These are phyloP conservation scores for Drosophila oshimai DNA, from an alignment of 1,140 invertebrate species.

Conservation along the genomic window DNA sequence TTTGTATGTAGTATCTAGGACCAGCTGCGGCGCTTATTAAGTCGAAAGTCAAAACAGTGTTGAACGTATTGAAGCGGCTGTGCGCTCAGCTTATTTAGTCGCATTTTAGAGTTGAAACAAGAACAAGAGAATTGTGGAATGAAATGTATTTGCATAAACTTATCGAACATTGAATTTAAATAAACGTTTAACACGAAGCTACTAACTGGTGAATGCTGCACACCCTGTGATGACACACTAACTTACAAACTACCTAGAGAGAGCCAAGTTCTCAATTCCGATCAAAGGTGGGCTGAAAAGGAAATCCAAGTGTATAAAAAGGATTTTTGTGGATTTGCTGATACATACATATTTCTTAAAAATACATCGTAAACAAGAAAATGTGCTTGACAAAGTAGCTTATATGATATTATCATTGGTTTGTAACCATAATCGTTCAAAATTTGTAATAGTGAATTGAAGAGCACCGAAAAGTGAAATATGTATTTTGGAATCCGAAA, in stretches of 20 bases:
- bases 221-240: neutral
- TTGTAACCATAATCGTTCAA: too few species aligned
- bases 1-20: slow-evolving; percentile 42
- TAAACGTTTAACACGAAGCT: slow-evolving; percentile 61
- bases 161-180: slow-evolving; percentile 72
- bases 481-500: neutral
- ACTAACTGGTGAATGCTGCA: neutral
- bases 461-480: neutral
- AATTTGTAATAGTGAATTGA: too few species aligned
- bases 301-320: too few species aligned
- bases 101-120: slow-evolving; percentile 67
- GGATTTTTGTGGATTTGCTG: too few species aligned
- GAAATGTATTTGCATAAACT: slow-evolving; percentile 67
- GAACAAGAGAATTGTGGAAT: slow-evolving; percentile 35
- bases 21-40: slow-evolving; percentile 13
- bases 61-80: slow-evolving; percentile 8
- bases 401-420: too few species aligned
- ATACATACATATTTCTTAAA: too few species aligned
- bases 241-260: neutral
- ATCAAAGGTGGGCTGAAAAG: neutral
- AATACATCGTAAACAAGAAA: too few species aligned
- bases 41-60: neutral
- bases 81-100: slow-evolving; percentile 55
- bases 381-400: too few species aligned
- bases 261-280: neutral